phyloP scores from a whole-genome alignment of 2,113 vertebrate genomes.

The Brachypodius melanocephalos region DNA sequence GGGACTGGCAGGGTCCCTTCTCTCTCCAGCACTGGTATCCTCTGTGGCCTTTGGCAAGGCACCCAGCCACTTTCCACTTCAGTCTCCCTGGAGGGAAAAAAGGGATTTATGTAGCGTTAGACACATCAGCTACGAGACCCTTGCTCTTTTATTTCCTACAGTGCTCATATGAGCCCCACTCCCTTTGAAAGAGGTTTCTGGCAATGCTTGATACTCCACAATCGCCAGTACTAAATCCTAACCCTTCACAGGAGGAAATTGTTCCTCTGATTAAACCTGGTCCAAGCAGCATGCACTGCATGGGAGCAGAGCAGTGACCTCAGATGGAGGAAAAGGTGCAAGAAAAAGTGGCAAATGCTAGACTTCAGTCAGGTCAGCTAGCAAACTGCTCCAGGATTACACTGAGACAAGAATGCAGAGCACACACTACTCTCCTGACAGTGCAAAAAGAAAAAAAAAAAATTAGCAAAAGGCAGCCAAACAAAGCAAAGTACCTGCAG shows the following conservation, averaged over 20 bases:
- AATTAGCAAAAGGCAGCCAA: not conserved
- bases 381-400: not conserved
- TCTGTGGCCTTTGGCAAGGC: not conserved
- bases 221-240: not conserved
- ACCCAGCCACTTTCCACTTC: not conserved
- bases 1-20: fast-evolving
- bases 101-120: not conserved
- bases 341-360: not conserved
- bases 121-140: not conserved
- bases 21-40: not conserved
- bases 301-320: not conserved
- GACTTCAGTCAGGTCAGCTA: not conserved
- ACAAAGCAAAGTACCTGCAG: slow-evolving; percentile 23
- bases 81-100: not conserved
- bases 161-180: not conserved
- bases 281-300: not conserved
- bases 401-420: not conserved
- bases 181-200: not conserved
- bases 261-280: not conserved
- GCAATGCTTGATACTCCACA: not conserved
- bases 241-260: not conserved
- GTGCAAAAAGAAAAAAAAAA: not conserved
- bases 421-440: not conserved
- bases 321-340: not conserved
- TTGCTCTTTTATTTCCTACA: not conserved